Base-by-base conservation (phyloP, 2,113 vertebrate genomes). In the Nothoprocta pentlandii region DNA sequence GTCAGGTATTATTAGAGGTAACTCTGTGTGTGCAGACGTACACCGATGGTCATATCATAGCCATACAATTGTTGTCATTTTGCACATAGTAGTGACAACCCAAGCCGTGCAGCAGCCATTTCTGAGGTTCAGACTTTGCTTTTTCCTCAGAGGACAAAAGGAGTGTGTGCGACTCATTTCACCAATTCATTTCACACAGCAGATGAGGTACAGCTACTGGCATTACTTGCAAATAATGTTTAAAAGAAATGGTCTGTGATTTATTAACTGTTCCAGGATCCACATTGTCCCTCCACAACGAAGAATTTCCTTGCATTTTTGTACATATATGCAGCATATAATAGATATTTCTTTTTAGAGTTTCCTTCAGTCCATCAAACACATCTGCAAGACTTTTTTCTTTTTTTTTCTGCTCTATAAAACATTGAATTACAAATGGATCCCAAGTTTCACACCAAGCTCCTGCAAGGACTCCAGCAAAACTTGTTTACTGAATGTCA, bases 301-400 rank as follows among this genome's bases (percentile, higher is more conserved):
- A 94, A 82, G 30, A 85, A 81, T 96, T 96, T 69, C 94, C 83
- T 73, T 51, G 73, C 34, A 80, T 83, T 80, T 80, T 86, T 75
- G 59, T 63, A 41, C 19, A 2, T 80, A 53, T 71, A 70, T 80
- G 54, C 71, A 89, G 56, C 67, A 58, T 79, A 42, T 58, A 96
- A 95, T 92, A 36, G 64, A 28, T 87, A 96, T 85, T 95, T 93
- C 66, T 23, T 67, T 59, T 92, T 90, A 73, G 74, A 90, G 86
- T 97, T 97, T 92, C 67, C 44, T 78, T 97, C 86, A 95, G 69
- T 92, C 81, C 78, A 79, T 64, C 75, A 83, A 95, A 87, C 62
- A 25, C 53, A 73, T 92, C 47, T 84, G 14, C 70, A 87, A 92
- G 39, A 68, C 46, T 76, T 46, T 51, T 19, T 73, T 93, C 21